A percentile compares a stretch with the other conserved stretches of the same genome.
Evolutionary conservation across 2,888 invertebrate species (phyloP).

Genomic region (Mechanitis mazaeus): DNA sequence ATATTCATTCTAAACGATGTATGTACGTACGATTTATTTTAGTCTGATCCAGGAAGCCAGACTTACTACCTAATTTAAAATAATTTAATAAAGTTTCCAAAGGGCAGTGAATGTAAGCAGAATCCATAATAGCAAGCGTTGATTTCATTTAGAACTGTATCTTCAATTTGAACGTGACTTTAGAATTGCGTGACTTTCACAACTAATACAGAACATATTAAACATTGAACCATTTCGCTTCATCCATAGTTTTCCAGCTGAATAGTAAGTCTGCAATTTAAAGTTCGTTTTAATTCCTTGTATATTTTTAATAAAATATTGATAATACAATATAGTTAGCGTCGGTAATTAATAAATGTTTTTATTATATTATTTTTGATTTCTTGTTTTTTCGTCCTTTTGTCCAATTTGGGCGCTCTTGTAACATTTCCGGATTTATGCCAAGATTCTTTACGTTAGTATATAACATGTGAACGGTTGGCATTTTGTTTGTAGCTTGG

Average conservation of each 20-base stretch:
- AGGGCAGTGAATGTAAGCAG: conserved; percentile 54
- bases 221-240: conserved; percentile 4
- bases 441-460: no score
- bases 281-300: neutral
- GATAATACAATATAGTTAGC: no score
- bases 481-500: conserved; percentile 7
- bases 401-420: no score
- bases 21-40: conserved; percentile 18
- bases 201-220: conserved; percentile 14
- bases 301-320: neutral
- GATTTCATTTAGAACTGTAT: conserved; percentile 53
- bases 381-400: no score
- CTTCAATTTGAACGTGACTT: conserved; percentile 35
- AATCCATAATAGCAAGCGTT: conserved; percentile 54
- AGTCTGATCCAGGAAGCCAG: conserved; percentile 9
- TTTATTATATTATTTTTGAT: no score
- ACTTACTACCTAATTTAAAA: conserved; percentile 62
- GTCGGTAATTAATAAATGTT: no score
- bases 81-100: conserved; percentile 56
- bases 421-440: no score
- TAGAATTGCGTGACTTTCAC: conserved; percentile 22
- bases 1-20: neutral
- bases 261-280: neutral
- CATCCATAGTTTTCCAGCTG: conserved; percentile 5
- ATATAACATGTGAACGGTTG: no score